Evolutionary conservation across 2,113 vertebrate genomes (phyloP), one percentile per base, ranked within the genome.

Genomic region (Cariama cristata): DNA sequence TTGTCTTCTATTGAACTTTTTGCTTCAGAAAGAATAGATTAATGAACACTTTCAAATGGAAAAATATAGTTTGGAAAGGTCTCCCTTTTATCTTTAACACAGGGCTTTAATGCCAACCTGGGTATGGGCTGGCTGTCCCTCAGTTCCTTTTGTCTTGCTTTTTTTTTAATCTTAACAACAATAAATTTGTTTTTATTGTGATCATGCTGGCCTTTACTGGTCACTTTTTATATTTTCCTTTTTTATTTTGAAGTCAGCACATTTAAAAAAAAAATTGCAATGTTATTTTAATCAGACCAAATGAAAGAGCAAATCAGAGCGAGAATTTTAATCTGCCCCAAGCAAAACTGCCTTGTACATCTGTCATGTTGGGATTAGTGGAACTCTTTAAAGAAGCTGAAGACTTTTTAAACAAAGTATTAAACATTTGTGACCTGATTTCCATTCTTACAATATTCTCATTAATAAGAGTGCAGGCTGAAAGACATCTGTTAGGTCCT

Each of bases 281-380:
- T 89, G 95, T 94, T 95, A 90, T 97, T 98, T 96, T 96, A 97
- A 97, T 96, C 91, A 95, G 93, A 93, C 81, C 52, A 64, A 88
- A 86, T 86, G 89, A 95, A 97, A 97, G 81, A 97, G 86, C 79
- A 96, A 91, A 90, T 91, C 91, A 77, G 93, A 97, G 96, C 38
- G 58, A 63, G 67, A 91, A 83, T 96, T 97, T 97, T 97, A 96
- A 97, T 97, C 92, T 97, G 93, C 86, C 90, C 90, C 79, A 45
- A 97, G 94, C 92, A 97, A 95, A 97, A 97, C 96, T 93, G 97
- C 71, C 94, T 93, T 92, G 88, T 97, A 93, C 90, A 97, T 97
- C 98, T 98, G 98, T 95, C 96, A 98, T 91, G 88, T 94, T 63
- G 90, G 94, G 96, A 97, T 98, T 98, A 97, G 97, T 45, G 75